Base-by-base conservation (phyloP, 1,140 invertebrate species). In the Bombus sylvicola region DNA sequence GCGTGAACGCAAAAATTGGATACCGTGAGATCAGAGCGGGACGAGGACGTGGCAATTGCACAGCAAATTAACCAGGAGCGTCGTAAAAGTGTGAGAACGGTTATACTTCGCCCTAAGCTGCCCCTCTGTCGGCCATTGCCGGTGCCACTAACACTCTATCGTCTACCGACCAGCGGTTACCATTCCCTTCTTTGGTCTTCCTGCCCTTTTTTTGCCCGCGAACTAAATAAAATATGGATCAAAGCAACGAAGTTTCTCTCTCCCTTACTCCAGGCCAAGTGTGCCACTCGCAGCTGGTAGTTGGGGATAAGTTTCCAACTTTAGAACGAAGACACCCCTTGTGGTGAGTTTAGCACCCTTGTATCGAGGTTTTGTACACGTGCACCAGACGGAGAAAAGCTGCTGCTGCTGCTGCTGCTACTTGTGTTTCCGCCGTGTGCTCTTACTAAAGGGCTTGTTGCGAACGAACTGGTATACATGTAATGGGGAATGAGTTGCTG, bases 211-310 rank as follows among this genome's bases (percentile, higher is more conserved):
- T 66, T 22, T 18, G 1, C 41, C 64, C 31, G 22, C 15, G 69
- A 37, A 84, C 87, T 88, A 91, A 92, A 92, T 92, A 92, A 92
- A 92, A 90, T 92, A 92, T 92, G 79, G 83, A 91, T 91, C 88
- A 89, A 88, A 91, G 90, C 88, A 88, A 87, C 66, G 66, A 77
- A 72, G 72, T 80, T 81, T 71, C 71, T 43, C 28, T 77, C 28
- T 41, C 59, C 5, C 13, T 53, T 75, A 6, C 28, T 43, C 39
- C 31, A n/a, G 75, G 74, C n/a, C 28, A 31, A 84, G 79, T 37
- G 72, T 79, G 53, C 59, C 43, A 31, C 68, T 79, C 74, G 78
- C 34, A 82, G 73, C 73, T 74, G 15, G 66, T 41, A 87, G 75
- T 59, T 59, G 59, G 12, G 90, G 73, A 88, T 89, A 91, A 92